Evolutionary conservation across 2,113 vertebrate genomes (phyloP).

Genomic region (Oostethus manadensis): DNA sequence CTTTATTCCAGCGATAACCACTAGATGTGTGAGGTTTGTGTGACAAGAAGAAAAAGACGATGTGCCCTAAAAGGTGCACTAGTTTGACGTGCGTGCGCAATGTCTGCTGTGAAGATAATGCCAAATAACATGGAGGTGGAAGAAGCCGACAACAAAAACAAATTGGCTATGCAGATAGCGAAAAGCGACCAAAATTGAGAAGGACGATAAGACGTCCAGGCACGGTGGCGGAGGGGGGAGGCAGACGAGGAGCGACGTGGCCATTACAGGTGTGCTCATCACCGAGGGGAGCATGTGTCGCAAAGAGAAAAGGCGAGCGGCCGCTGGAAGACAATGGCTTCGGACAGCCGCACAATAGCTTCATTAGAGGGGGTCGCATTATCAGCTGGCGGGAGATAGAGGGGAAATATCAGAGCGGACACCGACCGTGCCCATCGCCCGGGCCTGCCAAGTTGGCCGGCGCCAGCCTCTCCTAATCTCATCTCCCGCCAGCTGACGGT

Average conservation of each 20-base stretch:
- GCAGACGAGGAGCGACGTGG: slow-evolving; percentile 48
- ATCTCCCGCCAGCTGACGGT: slow-evolving; percentile 34
- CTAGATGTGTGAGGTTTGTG: neutral
- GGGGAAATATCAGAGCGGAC: slow-evolving; percentile 73
- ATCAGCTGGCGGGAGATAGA: slow-evolving; percentile 67
- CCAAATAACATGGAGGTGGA: neutral
- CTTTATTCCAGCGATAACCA: neutral
- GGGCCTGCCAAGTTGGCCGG: slow-evolving; percentile 49
- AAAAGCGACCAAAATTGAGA: slow-evolving; percentile 31
- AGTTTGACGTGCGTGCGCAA: neutral
- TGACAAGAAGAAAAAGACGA: neutral
- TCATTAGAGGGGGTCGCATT: slow-evolving; percentile 74
- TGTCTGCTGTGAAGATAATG: slow-evolving; percentile 23
- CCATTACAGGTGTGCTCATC: slow-evolving; percentile 64
- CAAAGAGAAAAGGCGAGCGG: slow-evolving; percentile 53
- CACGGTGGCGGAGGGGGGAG: neutral
- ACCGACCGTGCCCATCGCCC: slow-evolving; percentile 41
- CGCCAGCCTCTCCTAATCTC: slow-evolving; percentile 62
- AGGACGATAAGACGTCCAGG: slow-evolving; percentile 30
- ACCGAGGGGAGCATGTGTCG: slow-evolving; percentile 34
- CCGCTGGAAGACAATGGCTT: slow-evolving; percentile 70
- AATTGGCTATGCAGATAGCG: slow-evolving; percentile 33
- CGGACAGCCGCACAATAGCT: slow-evolving; percentile 76
- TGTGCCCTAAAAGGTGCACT: neutral
- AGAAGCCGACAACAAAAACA: slow-evolving; percentile 13